Evolutionary conservation across 2,888 invertebrate species (phyloP).

Genomic region (Andrena haemorrhoa): DNA sequence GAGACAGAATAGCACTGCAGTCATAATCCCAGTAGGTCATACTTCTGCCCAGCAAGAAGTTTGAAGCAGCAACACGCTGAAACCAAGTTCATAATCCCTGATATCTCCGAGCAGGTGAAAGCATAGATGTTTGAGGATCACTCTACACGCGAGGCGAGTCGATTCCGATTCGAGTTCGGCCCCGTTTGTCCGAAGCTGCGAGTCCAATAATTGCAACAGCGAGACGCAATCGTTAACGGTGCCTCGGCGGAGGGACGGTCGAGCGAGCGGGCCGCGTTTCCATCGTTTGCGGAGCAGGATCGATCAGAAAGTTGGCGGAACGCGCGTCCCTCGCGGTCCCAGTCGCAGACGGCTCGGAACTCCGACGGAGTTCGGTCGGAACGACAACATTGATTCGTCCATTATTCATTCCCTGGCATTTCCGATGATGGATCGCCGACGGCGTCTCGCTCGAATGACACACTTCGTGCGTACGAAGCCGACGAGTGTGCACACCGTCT

Average conservation of each 20-base stretch:
- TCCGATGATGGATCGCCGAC: slow-evolving; percentile 73
- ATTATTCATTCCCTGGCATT: slow-evolving; percentile 74
- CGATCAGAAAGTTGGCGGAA: slow-evolving; percentile 36
- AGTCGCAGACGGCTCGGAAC: slow-evolving; percentile 10
- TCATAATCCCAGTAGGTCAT: no score
- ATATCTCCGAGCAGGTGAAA: no score
- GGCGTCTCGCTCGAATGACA: slow-evolving; percentile 68
- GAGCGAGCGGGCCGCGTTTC: neutral
- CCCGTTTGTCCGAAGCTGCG: neutral
- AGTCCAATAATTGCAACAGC: neutral
- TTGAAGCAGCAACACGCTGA: no score
- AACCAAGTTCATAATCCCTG: no score
- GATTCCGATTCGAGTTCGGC: neutral
- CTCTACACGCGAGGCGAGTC: no score
- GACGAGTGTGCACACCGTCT: slow-evolving; percentile 11
- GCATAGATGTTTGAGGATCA: no score
- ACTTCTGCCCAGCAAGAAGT: no score
- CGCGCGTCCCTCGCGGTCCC: neutral
- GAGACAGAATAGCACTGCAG: no score
- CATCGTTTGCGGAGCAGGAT: neutral
- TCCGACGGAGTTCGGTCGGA: slow-evolving; percentile 26
- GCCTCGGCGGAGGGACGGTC: neutral
- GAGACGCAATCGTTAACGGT: neutral
- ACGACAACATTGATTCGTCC: slow-evolving; percentile 72
- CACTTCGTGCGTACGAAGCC: slow-evolving; percentile 51